Percentiles rank a stretch among this genome's conserved stretches.
Evolutionary conservation across 1,140 invertebrate species (phyloP).

Genomic region (Zaprionus ghesquierei): DNA sequence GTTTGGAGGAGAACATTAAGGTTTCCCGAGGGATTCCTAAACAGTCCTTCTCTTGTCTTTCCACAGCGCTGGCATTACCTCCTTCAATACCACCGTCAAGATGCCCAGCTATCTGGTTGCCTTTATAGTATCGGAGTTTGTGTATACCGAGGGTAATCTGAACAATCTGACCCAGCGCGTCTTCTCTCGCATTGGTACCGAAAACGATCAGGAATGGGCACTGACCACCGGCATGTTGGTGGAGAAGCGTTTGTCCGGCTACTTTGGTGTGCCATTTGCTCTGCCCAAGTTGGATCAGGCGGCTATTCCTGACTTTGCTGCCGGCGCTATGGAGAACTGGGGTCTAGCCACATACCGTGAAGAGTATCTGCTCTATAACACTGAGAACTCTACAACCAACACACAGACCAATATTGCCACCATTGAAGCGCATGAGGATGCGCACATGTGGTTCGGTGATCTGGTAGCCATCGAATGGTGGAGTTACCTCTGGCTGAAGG

Average conservation of each 20-base stretch:
- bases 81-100: slow-evolving; percentile 48
- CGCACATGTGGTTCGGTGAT: slow-evolving; percentile 88
- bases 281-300: slow-evolving; percentile 78
- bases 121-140: slow-evolving; percentile 84
- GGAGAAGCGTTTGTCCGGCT: slow-evolving; percentile 62
- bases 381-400: slow-evolving; percentile 62
- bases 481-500: slow-evolving; percentile 85
- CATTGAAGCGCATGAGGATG: slow-evolving; percentile 86
- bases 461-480: slow-evolving; percentile 86
- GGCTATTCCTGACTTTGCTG: slow-evolving; percentile 75
- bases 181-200: slow-evolving; percentile 70
- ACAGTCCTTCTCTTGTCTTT: background rate
- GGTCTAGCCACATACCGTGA: slow-evolving; percentile 79
- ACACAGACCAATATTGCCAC: slow-evolving; percentile 84
- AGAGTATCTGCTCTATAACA: slow-evolving; percentile 69
- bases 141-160: slow-evolving; percentile 50
- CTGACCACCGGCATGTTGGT: slow-evolving; percentile 70
- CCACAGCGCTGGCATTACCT: slow-evolving; percentile 59
- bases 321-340: slow-evolving; percentile 82
- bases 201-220: slow-evolving; percentile 71
- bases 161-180: slow-evolving; percentile 80
- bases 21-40: background rate
- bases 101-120: slow-evolving; percentile 78
- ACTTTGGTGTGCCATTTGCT: slow-evolving; percentile 60
- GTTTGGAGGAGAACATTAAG: background rate